Conservation (phyloP, 2,888 invertebrate species). For the Rhamnusium bicolor region DNA sequence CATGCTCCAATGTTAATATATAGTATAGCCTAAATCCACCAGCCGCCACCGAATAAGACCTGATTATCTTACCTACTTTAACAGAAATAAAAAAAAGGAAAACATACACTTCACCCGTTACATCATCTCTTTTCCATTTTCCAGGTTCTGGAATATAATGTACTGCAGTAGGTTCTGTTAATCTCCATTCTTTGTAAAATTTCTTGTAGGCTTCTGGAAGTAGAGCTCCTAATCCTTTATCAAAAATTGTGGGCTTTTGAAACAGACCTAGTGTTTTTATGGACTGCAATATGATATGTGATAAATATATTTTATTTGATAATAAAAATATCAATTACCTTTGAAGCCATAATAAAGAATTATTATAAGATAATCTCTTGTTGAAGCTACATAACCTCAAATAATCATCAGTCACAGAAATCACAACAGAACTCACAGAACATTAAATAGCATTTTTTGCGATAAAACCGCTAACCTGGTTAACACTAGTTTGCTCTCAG, state of each 20-base stretch:
- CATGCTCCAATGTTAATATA: too few relatives aligned
- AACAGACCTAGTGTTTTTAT: conserved; percentile 65
- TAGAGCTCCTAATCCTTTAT: conserved; percentile 78
- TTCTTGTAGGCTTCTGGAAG: conserved; percentile 88
- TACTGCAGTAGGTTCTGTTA: conserved; percentile 75
- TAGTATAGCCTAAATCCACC: too few relatives aligned
- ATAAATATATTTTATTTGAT: neutral
- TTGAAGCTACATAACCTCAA: neutral
- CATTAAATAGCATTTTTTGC: too few relatives aligned
- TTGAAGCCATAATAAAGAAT: conserved; percentile 13
- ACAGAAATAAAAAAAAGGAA: neutral
- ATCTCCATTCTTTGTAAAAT: conserved; percentile 90
- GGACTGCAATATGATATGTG: conserved; percentile 54
- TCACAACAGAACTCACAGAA: too few relatives aligned
- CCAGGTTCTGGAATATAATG: conserved; percentile 83
- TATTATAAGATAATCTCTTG: too few relatives aligned
- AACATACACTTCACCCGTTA: conserved; percentile 81
- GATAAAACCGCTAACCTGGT: too few relatives aligned
- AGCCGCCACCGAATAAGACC: too few relatives aligned
- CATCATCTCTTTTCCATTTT: conserved; percentile 81
- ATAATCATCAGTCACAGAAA: too few relatives aligned
- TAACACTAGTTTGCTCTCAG: too few relatives aligned
- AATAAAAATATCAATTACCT: neutral
- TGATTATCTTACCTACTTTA: neutral
- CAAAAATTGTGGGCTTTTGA: conserved; percentile 70